These are phyloP conservation scores for Sinelater perroti DNA, from an alignment of 2,888 invertebrate genomes.

Conservation along the genomic window DNA sequence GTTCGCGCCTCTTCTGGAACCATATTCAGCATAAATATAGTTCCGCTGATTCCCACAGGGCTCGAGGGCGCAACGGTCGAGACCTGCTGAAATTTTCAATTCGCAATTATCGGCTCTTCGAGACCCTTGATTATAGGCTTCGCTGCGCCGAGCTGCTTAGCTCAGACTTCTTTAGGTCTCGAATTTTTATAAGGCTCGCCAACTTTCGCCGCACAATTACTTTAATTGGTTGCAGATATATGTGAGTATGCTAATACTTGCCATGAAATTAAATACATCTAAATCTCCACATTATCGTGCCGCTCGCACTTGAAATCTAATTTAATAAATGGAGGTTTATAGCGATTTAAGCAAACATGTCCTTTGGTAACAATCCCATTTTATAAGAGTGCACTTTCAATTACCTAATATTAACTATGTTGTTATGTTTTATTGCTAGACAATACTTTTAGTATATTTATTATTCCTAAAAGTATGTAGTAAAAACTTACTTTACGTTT, in stretches of 20 bases:
- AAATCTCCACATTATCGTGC: no score
- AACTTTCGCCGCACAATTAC: constrained; percentile 16
- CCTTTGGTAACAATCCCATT: no score
- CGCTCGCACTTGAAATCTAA: no score
- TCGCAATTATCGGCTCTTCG: constrained; percentile 52
- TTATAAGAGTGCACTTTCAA: no score
- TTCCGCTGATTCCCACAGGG: constrained; percentile 52
- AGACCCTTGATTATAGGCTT: constrained; percentile 39
- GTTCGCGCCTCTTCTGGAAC: constrained; percentile 52
- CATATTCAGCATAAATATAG: constrained; percentile 56
- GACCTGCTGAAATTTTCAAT: constrained; percentile 57
- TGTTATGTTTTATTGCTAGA: no score
- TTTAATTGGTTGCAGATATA: constrained; percentile 10
- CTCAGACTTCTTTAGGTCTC: constrained; percentile 29
- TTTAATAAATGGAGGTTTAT: no score
- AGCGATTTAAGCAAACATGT: no score
- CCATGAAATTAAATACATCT: no score
- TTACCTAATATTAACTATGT: no score
- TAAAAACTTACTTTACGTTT: no score
- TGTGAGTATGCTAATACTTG: constrained; percentile 2
- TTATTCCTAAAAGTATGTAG: no score
- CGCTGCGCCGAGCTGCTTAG: constrained; percentile 32
- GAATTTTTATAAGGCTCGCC: constrained; percentile 21
- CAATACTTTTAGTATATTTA: no score
- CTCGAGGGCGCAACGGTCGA: constrained; percentile 49